phyloP scores from a whole-genome alignment of 92 coral and sea anemone genomes.

The Bergia sp. region DNA sequence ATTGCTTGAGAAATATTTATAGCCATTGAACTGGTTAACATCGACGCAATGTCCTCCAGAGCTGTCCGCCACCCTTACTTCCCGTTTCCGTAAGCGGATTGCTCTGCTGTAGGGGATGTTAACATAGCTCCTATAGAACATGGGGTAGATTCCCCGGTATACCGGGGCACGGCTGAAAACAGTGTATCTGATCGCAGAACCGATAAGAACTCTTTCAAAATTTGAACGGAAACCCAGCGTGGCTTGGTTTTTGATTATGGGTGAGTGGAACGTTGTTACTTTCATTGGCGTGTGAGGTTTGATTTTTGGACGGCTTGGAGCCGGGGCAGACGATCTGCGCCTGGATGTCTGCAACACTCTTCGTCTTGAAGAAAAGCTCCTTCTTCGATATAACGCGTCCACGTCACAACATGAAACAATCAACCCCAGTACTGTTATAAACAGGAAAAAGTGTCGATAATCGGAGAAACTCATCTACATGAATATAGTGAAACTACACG shows the following conservation, averaged over 20 bases:
- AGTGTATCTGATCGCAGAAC: neutral
- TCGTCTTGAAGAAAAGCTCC: neutral
- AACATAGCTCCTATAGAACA: neutral
- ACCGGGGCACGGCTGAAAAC: neutral
- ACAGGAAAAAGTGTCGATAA: neutral
- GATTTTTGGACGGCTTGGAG: constrained; percentile 1
- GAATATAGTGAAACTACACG: neutral
- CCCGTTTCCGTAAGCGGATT: neutral
- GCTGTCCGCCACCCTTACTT: neutral
- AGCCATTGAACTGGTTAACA: neutral
- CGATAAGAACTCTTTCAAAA: constrained; percentile 3
- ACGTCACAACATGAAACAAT: neutral
- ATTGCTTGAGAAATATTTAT: neutral
- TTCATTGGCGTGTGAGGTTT: neutral
- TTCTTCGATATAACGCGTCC: neutral
- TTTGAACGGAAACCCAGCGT: neutral
- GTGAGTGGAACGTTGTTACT: neutral
- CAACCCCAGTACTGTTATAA: neutral
- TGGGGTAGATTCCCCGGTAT: neutral
- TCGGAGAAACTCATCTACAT: neutral
- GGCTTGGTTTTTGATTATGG: constrained; percentile 2
- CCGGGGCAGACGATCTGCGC: neutral
- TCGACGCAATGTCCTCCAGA: constrained; percentile 10
- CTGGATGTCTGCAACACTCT: neutral
- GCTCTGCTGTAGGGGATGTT: neutral